Percentiles rank a stretch among this genome's conserved stretches.
These are phyloP conservation scores for Malachius bipustulatus DNA, from an alignment of 2,888 invertebrate genomes.

Conservation along the genomic window DNA sequence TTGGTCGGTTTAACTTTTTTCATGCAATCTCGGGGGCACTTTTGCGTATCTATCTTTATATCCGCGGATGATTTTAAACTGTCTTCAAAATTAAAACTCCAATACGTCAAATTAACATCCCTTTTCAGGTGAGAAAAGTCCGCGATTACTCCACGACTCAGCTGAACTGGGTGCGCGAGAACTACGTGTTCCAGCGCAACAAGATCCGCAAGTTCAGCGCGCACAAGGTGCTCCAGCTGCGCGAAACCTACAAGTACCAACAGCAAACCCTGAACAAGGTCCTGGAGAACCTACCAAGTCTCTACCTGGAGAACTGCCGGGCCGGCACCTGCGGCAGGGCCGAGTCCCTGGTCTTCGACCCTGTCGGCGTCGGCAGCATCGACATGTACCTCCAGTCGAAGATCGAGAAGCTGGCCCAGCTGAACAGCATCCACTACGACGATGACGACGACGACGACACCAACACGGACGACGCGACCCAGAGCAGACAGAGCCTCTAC, in stretches of 20 bases:
- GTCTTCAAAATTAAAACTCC: neutral
- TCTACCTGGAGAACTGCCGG: constrained; percentile 88
- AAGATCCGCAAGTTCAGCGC: constrained; percentile 91
- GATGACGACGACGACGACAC: no score
- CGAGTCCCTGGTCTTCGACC: constrained; percentile 62
- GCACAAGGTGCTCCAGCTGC: constrained; percentile 75
- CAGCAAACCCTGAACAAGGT: constrained; percentile 91
- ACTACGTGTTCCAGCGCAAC: constrained; percentile 89
- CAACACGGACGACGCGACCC: constrained; percentile 39
- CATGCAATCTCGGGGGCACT: no score
- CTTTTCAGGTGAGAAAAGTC: constrained; percentile 70
- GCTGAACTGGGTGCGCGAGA: constrained; percentile 87
- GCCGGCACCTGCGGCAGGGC: constrained; percentile 68
- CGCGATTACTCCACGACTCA: constrained; percentile 86
- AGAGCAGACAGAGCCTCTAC: constrained; percentile 63
- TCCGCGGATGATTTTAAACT: neutral
- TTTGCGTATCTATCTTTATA: neutral
- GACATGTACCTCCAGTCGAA: constrained; percentile 59
- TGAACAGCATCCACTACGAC: no score
- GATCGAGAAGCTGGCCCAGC: constrained; percentile 47
- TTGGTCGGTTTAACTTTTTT: no score
- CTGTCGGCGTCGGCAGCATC: constrained; percentile 48
- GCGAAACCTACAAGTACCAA: constrained; percentile 91
- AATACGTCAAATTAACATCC: no score
- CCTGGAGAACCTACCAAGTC: constrained; percentile 78